Base-by-base conservation (phyloP, 2,888 invertebrate species). In the Candidula unifasciata region DNA sequence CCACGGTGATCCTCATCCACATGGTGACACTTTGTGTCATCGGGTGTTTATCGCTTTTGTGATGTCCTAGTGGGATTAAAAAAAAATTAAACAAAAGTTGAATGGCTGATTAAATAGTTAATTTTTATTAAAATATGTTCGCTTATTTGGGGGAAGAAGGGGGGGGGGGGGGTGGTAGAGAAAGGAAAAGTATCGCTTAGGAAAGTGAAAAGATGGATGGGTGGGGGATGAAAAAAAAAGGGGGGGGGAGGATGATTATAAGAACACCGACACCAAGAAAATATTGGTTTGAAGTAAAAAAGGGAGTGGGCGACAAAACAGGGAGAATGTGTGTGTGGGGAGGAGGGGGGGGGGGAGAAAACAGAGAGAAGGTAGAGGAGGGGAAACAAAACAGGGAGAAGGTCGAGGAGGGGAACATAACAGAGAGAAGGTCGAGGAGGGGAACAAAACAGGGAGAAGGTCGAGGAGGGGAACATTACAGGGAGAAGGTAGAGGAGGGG, bases 161-260 rank as follows among this genome's bases (percentile, higher is more conserved):
- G 57, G 71, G 3, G 2, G 18, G 13, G n/a, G n/a, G 3, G 18
- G 71, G 33, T 3, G 71, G 35, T 2, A 33, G 33, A 24, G 35
- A 18, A 5, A 13, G 71, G 71, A 33, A 33, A 5, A 3, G 35
- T 16, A 33, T 0, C 18, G 71, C n/a, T 6, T 16, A 33, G 13
- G 71, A 44, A 1, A 21, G 35, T 2, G 71, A 37, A 16, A 33
- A 64, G 0, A 54, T 60, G 66, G 44, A 2, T 30, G 44, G 27
- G 54, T 54, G 33, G 60, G 33, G 27, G 60, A 37, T 37, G 71
- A 60, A 37, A 78, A 33, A 69, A 27, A 79, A 64, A 60, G 44
- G 27, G 44, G 79, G 27, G 27, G 44, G 37, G 30, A 16, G 44
- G 33, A 27, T 37, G 37, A 44, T 1, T n/a, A 33, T 21, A 35